These are phyloP conservation scores for Caenorhabditis briggsae DNA, from an alignment of 1,140 invertebrate species.

Conservation along the genomic window DNA sequence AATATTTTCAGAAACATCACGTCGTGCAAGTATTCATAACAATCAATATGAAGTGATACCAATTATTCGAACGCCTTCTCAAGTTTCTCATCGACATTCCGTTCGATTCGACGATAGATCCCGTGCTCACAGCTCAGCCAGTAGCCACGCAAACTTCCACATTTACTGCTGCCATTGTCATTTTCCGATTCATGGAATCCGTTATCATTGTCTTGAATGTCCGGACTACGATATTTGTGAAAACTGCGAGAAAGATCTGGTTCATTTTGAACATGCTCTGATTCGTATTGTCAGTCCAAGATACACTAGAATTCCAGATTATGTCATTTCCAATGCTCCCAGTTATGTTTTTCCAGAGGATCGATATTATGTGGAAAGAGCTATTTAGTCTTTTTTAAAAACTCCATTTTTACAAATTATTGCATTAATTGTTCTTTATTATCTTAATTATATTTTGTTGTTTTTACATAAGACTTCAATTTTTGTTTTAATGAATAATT, in stretches of 20 bases:
- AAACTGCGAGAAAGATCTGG: conserved; percentile 83
- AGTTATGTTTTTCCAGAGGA: not conserved
- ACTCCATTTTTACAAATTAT: no score
- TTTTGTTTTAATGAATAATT: no score
- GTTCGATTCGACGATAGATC: conserved; percentile 5
- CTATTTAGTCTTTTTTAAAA: not conserved
- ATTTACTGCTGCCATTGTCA: not conserved
- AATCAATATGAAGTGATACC: conserved; percentile 18
- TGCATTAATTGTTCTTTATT: no score
- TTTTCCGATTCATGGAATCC: conserved; percentile 81
- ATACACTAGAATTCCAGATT: conserved; percentile 42
- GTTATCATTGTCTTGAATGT: conserved; percentile 89
- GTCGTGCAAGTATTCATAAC: not conserved
- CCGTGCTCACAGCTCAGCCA: not conserved
- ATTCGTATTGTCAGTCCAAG: conserved; percentile 82
- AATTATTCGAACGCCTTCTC: conserved; percentile 19
- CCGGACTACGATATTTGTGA: conserved; percentile 87
- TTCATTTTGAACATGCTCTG: conserved; percentile 87
- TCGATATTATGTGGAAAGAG: conserved; percentile 14
- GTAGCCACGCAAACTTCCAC: not conserved
- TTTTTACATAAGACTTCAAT: no score
- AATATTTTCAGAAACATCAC: not conserved
- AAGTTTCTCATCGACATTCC: not conserved
- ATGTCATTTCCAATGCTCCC: not conserved
- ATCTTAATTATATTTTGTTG: no score